A percentile compares a stretch with the other conserved stretches of the same genome.
Conservation (phyloP, 2,113 vertebrate genomes). For the Sula dactylatra region DNA sequence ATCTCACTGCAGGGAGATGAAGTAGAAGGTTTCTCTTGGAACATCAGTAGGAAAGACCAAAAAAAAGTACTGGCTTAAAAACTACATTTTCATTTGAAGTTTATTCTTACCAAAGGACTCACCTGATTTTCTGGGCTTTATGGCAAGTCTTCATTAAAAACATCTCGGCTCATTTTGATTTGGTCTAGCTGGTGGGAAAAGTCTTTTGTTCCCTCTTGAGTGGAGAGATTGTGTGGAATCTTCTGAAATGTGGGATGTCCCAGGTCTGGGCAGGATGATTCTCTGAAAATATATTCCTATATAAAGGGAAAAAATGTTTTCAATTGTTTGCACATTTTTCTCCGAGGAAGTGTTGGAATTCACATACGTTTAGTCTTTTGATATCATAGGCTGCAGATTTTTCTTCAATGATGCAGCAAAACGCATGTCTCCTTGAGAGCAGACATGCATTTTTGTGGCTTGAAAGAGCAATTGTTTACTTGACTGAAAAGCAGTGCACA, state of each 20-base stretch:
- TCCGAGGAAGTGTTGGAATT: not conserved
- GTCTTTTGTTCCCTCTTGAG: not conserved
- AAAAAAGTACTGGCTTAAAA: not conserved
- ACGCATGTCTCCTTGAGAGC: not conserved
- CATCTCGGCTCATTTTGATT: not conserved
- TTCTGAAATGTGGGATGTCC: not conserved
- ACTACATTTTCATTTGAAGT: not conserved
- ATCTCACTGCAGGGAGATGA: not conserved
- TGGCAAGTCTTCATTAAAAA: not conserved
- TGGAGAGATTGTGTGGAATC: not conserved
- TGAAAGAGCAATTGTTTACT: conserved; percentile 48
- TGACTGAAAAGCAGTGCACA: not conserved
- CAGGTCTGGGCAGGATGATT: not conserved
- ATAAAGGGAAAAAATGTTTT: not conserved
- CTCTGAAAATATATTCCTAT: not conserved
- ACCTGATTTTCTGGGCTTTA: not conserved
- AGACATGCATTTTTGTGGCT: not conserved
- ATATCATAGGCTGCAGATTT: conserved; percentile 21
- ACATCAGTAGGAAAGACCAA: not conserved
- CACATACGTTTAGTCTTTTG: conserved; percentile 1
- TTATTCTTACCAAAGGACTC: not conserved
- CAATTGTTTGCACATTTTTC: conserved; percentile 10
- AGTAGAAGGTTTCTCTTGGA: not conserved
- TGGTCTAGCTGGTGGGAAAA: not conserved
- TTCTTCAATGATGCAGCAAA: conserved; percentile 40